Percentiles rank a stretch among this genome's conserved stretches.
These are phyloP conservation scores for Lophius americanus DNA, from an alignment of 2,797 vertebrate genomes.

Conservation along the genomic window DNA sequence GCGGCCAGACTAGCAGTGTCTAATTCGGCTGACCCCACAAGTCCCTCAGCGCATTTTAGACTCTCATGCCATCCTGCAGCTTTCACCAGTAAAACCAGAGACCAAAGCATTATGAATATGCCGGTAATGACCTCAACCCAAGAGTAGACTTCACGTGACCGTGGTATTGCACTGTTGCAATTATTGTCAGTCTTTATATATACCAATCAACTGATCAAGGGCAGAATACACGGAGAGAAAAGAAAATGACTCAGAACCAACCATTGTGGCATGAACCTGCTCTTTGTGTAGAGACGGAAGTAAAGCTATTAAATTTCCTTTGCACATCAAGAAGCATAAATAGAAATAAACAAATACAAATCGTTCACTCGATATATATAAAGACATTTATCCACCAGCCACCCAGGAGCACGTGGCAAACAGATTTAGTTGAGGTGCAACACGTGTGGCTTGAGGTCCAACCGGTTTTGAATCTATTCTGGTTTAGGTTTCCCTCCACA, in stretches of 20 bases:
- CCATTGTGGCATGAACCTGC: not conserved
- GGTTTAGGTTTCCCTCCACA: conserved; percentile 52
- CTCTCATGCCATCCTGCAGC: too few relatives aligned
- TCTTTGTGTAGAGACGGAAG: not conserved
- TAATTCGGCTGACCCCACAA: too few relatives aligned
- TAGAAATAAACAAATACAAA: conserved; percentile 11
- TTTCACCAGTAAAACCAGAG: too few relatives aligned
- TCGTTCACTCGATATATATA: conserved; percentile 11
- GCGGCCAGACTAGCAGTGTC: too few relatives aligned
- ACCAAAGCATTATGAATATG: too few relatives aligned
- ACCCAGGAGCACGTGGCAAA: conserved; percentile 58
- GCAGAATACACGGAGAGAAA: not conserved
- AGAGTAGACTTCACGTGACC: too few relatives aligned
- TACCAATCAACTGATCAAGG: too few relatives aligned
- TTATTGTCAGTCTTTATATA: too few relatives aligned
- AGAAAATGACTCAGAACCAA: not conserved
- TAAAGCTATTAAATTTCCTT: not conserved
- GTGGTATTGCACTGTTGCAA: too few relatives aligned
- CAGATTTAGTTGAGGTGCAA: conserved; percentile 63
- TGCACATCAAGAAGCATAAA: not conserved
- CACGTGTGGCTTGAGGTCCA: conserved; percentile 66
- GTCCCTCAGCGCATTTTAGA: too few relatives aligned
- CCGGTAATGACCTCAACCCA: too few relatives aligned
- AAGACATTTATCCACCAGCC: conserved; percentile 37
- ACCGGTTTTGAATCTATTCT: conserved; percentile 63